A percentile compares a stretch with the other conserved stretches of the same genome.
These are phyloP conservation scores for Chloromyia formosa DNA, from an alignment of 2,888 invertebrate genomes.

Conservation along the genomic window DNA sequence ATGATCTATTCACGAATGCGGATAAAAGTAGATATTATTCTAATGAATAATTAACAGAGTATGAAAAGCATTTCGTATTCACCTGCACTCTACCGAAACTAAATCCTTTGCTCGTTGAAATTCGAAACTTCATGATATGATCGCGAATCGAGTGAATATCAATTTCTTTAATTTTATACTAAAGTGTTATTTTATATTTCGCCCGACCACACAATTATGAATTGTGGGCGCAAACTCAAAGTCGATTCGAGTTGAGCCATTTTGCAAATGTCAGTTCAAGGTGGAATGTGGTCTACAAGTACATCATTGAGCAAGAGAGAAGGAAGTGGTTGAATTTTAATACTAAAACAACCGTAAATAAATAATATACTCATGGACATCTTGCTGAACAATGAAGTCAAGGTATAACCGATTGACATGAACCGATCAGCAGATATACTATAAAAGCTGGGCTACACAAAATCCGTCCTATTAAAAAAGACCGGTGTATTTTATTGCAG, in stretches of 20 bases:
- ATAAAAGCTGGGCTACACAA: too few species aligned
- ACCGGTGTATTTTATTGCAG: too few species aligned
- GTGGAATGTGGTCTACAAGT: slow-evolving; percentile 32
- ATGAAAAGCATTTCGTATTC: too few species aligned
- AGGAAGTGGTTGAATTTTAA: slow-evolving; percentile 11
- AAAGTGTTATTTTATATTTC: slow-evolving; percentile 4
- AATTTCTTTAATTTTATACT: slow-evolving; percentile 16
- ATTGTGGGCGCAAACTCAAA: slow-evolving; percentile 36
- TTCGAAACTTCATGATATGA: slow-evolving; percentile 17
- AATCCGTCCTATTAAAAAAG: too few species aligned
- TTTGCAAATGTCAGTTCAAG: slow-evolving; percentile 42
- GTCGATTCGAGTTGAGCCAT: slow-evolving; percentile 25
- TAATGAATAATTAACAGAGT: too few species aligned
- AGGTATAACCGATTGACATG: neutral
- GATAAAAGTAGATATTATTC: too few species aligned
- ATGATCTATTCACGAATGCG: too few species aligned
- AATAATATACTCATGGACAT: neutral
- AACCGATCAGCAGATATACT: neutral
- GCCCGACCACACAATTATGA: slow-evolving; percentile 31
- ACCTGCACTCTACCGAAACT: neutral
- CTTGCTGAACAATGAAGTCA: neutral
- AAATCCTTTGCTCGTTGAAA: neutral
- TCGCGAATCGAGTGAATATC: slow-evolving; percentile 16
- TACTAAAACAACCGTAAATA: neutral
- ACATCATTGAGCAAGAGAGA: neutral